Conservation (phyloP, 2,113 vertebrate genomes). For the Natator depressus region DNA sequence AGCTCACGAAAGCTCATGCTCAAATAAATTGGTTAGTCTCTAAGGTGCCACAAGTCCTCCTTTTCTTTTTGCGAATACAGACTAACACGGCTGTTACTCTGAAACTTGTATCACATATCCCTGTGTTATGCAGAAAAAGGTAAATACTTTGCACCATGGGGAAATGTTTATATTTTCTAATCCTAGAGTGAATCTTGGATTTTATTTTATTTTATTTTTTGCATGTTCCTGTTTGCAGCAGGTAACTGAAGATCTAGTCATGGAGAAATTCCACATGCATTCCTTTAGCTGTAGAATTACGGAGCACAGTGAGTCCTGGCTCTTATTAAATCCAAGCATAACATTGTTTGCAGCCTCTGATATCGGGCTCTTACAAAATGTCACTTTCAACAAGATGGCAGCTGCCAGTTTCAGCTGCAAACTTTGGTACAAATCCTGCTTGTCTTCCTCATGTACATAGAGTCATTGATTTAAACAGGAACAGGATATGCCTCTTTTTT, state of each 20-base stretch:
- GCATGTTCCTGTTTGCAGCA: background rate
- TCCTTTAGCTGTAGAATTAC: background rate
- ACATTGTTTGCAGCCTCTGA: background rate
- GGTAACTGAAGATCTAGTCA: background rate
- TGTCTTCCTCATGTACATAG: background rate
- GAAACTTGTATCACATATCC: background rate
- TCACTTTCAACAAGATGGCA: background rate
- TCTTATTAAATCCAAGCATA: background rate
- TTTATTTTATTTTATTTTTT: background rate
- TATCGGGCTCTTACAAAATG: background rate
- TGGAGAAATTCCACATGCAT: background rate
- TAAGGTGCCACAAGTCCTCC: no score
- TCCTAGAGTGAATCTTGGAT: background rate
- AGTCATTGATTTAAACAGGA: background rate
- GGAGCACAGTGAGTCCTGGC: background rate
- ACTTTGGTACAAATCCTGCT: background rate
- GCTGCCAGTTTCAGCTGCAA: background rate
- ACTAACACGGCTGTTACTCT: no score
- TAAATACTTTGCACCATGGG: background rate
- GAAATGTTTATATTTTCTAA: background rate
- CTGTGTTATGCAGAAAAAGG: background rate
- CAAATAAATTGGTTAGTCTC: no score
- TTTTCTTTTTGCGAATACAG: no score
- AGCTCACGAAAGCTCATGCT: no score
- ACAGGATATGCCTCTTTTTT: background rate